Evolutionary conservation across 2,113 vertebrate genomes (phyloP), one percentile per base, ranked within the genome.

Genomic region (Lophura nycthemera): DNA sequence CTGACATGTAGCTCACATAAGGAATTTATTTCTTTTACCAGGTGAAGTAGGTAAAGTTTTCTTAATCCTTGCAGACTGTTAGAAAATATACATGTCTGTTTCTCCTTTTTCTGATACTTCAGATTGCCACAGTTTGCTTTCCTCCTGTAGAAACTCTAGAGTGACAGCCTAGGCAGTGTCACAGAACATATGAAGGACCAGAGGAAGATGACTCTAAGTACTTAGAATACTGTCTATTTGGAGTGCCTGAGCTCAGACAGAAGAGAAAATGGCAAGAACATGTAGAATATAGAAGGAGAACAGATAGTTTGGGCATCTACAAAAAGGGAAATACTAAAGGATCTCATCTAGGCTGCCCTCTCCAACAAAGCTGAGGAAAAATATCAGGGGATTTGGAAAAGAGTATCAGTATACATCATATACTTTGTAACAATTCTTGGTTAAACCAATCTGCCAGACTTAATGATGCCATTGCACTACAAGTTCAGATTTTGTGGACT

Each of bases 271-370:
- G 3, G 43, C 48, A 86, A 57, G 24, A 61, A 61, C 0, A 0
- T 1, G 2, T 29, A 66, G 56, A 59, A 32, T 25, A 81, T 59
- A 64, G 89, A 72, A 83, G 11, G 13, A 87, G 19, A 93, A 63
- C 5, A 56, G 47, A 88, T 43, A 0, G 32, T 61, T 89, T 63
- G 2, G 1, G 61, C 29, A 57, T 17, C 22, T 88, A 22, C 27
- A 40, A 50, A 60, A 17, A 90, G 24, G 64, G 30, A 91, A 85
- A 42, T 0, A 0, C 30, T 65, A 36, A 89, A 82, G 8, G 20
- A 4, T 57, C 20, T 29, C 36, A 91, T 13, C 0, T 0, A 90
- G 22, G 38, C 6, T 64, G 12, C 30, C 18, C n/a, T 63, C 45
- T 70, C 56, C 60, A 82, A 81, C 9, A 61, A 13, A 0, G 2